Conservation (phyloP, 1,140 invertebrate species). For the Brachionus paranguensis region DNA sequence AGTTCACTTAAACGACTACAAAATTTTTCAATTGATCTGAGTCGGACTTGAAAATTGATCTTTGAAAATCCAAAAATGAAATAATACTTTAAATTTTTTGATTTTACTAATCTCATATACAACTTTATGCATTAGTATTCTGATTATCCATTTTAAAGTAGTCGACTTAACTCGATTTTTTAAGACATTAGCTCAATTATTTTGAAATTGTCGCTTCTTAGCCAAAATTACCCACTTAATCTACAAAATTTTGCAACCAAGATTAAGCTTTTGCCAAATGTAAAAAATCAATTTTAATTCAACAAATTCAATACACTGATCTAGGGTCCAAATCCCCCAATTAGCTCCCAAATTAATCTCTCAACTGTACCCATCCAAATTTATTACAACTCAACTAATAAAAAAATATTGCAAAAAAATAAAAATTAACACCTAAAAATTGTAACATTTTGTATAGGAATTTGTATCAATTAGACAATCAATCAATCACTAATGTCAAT, state of each 20-base stretch:
- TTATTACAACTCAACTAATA: not conserved
- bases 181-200: not conserved
- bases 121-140: not conserved
- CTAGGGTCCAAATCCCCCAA: not conserved
- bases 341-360: constrained; percentile 6
- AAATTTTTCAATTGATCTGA: too few relatives aligned
- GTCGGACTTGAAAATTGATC: not conserved
- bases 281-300: not conserved
- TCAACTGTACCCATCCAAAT: not conserved
- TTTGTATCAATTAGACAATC: constrained; percentile 10
- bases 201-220: not conserved
- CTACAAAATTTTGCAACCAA: not conserved
- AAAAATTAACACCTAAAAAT: not conserved
- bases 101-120: not conserved
- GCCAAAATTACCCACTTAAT: not conserved
- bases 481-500: constrained; percentile 26
- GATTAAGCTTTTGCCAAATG: not conserved
- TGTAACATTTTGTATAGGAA: not conserved
- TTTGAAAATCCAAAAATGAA: not conserved
- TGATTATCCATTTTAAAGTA: not conserved
- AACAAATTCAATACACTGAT: not conserved
- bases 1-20: too few relatives aligned
- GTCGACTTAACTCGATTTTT: not conserved
- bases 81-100: not conserved
- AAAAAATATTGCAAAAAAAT: not conserved